Evolutionary conservation across 2,888 invertebrate species (phyloP).

Genomic region (Caenorhabditis sp.): DNA sequence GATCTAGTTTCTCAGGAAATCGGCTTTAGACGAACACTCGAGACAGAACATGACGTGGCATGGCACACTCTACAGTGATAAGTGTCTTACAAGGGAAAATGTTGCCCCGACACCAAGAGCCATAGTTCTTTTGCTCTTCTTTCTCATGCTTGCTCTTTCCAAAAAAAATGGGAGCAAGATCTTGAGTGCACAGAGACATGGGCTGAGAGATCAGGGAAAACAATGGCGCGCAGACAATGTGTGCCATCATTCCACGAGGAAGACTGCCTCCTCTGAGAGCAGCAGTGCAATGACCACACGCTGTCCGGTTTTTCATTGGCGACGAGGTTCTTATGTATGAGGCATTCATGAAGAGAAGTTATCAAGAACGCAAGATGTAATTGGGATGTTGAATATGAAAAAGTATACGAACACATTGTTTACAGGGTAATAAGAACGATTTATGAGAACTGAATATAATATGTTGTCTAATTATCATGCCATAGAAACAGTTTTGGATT

Average conservation of each 20-base stretch:
- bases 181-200: constrained; percentile 4
- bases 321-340: not conserved
- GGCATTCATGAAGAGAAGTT: not conserved
- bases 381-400: too few species aligned
- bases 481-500: too few species aligned
- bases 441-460: too few species aligned
- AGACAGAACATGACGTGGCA: constrained; percentile 31
- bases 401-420: too few species aligned
- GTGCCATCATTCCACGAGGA: constrained; percentile 17
- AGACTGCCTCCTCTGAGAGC: not conserved
- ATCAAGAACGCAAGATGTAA: too few species aligned
- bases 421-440: too few species aligned
- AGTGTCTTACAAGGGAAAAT: constrained; percentile 51
- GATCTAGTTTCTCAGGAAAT: not conserved
- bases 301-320: constrained; percentile 15
- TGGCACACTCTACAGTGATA: constrained; percentile 37
- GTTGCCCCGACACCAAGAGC: constrained; percentile 26
- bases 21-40: constrained; percentile 1
- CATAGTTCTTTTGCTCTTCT: constrained; percentile 14
- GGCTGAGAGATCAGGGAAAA: not conserved
- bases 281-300: constrained; percentile 3
- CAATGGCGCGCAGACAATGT: constrained; percentile 17
- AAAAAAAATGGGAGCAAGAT: not conserved
- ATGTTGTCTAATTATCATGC: too few species aligned
- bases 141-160: not conserved